Evolutionary conservation across 37 sponge, comb jelly and placozoan genomes (phyloP).

Genomic region (Bolinopsis microptera): DNA sequence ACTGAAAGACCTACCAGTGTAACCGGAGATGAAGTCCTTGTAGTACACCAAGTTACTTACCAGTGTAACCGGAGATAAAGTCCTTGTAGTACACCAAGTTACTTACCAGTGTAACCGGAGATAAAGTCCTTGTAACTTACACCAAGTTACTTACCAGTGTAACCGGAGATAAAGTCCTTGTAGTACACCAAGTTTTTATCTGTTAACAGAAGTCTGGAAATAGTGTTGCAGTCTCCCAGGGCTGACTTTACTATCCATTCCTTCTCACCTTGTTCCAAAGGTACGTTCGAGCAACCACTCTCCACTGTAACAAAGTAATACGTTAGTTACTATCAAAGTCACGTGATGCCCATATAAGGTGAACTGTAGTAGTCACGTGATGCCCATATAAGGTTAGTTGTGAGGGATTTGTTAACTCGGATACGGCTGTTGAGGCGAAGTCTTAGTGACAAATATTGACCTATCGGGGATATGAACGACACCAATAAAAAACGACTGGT

Average conservation of each 20-base stretch:
- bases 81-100: neutral
- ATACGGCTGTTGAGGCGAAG: no score
- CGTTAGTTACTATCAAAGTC: no score
- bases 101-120: constrained; percentile 12
- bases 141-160: neutral
- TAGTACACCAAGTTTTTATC: neutral
- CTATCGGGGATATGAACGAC: no score
- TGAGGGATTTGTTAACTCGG: no score
- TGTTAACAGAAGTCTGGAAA: neutral
- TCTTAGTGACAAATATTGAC: no score
- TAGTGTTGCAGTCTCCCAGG: constrained; percentile 11
- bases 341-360: no score
- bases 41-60: neutral
- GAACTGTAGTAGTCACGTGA: no score
- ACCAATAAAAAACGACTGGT: no score
- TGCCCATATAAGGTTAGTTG: no score
- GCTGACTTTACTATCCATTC: constrained; percentile 7
- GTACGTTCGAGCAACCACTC: neutral
- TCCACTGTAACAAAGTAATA: constrained; percentile 7
- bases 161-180: constrained; percentile 20
- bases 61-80: constrained; percentile 22
- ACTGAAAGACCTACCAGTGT: constrained; percentile 10
- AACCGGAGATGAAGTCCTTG: constrained; percentile 9
- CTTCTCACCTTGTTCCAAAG: neutral
- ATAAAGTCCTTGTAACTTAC: neutral